Base-by-base conservation (phyloP, 2,888 invertebrate genomes). In the Xylophagus ater region DNA sequence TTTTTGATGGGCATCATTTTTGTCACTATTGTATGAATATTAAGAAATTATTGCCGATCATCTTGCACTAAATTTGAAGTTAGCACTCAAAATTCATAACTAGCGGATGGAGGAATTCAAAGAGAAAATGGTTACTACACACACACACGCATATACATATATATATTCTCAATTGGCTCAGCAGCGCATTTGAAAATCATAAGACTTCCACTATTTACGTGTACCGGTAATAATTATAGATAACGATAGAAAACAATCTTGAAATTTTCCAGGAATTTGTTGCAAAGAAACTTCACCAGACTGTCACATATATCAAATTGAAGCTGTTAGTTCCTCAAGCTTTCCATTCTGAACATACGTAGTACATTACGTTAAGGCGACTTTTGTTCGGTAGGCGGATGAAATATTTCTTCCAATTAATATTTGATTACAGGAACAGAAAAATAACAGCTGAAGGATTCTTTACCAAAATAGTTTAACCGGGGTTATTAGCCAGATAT, bases 191-290 rank as follows among this genome's bases (percentile, higher is more conserved):
- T n/a, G n/a, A n/a, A n/a, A n/a, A n/a, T n/a, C n/a, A n/a, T n/a
- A n/a, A n/a, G n/a, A n/a, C n/a, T n/a, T n/a, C n/a, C n/a, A 35
- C 25, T 35, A 35, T 35, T 26, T 35, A 26, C 4, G 13, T 18
- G 21, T 14, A 12, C 25, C 28, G 4, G 12, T 19, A 35, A 18
- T 35, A 12, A 35, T 8, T n/a, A 26, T 13, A 26, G 26, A 13
- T 10, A 13, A 6, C 8, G 2, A 26, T 8, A 8, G 10, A 23
- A 26, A 12, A 12, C n/a, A 12, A 10, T 6, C 7, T 26, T 7
- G 10, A 23, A 26, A n/a, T 13, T 26, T 26, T n/a, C 12, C n/a
- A n/a, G 6, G 26, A 26, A 13, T n/a, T 26, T 6, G n/a, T 26
- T 23, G n/a, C 9, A 23, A 13, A n/a, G 26, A 26, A 13, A n/a